Evolutionary conservation across 2,113 vertebrate genomes (phyloP).

Genomic region (Hemicordylus capensis): DNA sequence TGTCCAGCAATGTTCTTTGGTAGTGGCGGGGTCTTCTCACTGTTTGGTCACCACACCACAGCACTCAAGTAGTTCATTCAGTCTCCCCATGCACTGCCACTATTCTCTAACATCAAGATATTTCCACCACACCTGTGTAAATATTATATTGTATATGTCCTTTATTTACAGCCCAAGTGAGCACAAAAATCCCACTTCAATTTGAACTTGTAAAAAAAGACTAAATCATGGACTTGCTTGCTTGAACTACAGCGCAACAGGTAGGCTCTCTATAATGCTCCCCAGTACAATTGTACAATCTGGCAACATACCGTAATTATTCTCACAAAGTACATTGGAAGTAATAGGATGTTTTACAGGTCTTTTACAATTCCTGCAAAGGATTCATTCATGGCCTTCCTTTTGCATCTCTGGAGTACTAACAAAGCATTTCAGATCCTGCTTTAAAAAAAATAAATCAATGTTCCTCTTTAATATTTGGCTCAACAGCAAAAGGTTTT

Average conservation of each 20-base stretch:
- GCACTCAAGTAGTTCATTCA: not conserved
- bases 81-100: not conserved
- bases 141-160: not conserved
- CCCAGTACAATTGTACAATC: not conserved
- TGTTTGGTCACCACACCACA: not conserved
- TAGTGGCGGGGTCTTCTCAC: too few relatives aligned
- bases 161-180: not conserved
- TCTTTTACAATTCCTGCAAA: not conserved
- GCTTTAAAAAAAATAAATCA: not conserved
- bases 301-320: not conserved
- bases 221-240: not conserved
- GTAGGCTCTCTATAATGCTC: not conserved
- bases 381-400: not conserved
- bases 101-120: too few relatives aligned
- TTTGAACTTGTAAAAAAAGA: not conserved
- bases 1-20: not conserved
- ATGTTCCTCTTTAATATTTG: not conserved
- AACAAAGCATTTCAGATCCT: not conserved
- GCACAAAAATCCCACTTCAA: not conserved
- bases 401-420: not conserved
- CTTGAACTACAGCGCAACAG: not conserved
- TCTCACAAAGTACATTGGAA: not conserved
- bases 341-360: not conserved
- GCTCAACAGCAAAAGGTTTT: not conserved
- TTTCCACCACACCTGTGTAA: too few relatives aligned